phyloP scores from a whole-genome alignment of 2,888 invertebrate species.

The Cinara cedri region DNA sequence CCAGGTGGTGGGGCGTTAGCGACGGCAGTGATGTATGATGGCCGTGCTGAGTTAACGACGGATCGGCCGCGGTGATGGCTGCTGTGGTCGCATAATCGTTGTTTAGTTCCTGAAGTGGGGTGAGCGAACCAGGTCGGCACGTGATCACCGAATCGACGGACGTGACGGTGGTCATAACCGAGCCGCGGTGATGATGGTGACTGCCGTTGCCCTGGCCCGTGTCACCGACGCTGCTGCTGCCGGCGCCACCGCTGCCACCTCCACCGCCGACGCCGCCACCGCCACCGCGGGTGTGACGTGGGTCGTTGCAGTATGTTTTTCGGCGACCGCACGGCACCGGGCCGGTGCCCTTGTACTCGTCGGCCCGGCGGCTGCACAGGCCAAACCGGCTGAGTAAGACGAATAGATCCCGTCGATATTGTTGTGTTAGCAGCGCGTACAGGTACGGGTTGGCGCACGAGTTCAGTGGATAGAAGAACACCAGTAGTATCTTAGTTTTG shows the following conservation, averaged over 20 bases:
- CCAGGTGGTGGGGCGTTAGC: neutral
- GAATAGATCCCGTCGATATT: constrained; percentile 96
- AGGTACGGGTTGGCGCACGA: constrained; percentile 92
- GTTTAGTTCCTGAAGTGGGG: constrained; percentile 60
- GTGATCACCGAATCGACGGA: constrained; percentile 70
- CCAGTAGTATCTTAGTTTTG: constrained; percentile 79
- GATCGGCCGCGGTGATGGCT: neutral
- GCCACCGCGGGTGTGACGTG: constrained; percentile 71
- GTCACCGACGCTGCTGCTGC: constrained; percentile 67
- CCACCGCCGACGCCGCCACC: constrained; percentile 63
- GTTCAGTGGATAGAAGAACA: constrained; percentile 90
- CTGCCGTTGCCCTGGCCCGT: constrained; percentile 67
- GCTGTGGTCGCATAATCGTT: constrained; percentile 58
- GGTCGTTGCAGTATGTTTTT: constrained; percentile 59
- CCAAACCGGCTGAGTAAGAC: constrained; percentile 94
- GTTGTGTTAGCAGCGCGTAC: constrained; percentile 90
- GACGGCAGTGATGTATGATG: neutral
- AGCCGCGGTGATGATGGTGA: constrained; percentile 70
- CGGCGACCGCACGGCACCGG: constrained; percentile 61
- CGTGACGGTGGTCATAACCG: constrained; percentile 70
- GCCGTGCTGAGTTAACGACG: constrained; percentile 18
- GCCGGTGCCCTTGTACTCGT: constrained; percentile 69
- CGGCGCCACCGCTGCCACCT: constrained; percentile 69
- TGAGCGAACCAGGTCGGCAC: constrained; percentile 47
- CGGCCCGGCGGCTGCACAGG: constrained; percentile 74